These are phyloP conservation scores for Alethe diademata DNA, from an alignment of 2,113 vertebrate genomes.

Conservation along the genomic window DNA sequence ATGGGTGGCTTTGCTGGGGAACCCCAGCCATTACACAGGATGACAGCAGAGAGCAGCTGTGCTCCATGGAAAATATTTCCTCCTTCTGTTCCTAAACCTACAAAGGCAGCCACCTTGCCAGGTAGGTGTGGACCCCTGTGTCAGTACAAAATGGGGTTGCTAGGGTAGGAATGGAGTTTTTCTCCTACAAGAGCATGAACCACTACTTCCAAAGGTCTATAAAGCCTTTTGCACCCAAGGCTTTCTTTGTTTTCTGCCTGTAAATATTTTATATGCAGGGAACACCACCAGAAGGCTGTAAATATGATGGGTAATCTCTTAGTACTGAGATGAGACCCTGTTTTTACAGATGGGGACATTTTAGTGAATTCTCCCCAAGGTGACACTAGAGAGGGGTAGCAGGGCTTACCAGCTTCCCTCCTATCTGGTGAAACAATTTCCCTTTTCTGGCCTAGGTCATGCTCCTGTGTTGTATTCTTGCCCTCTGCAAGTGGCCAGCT, in stretches of 20 bases:
- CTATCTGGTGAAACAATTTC: neutral
- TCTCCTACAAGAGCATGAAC: neutral
- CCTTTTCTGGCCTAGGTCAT: neutral
- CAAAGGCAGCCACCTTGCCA: neutral
- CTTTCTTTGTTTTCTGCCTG: neutral
- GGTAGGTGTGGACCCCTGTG: neutral
- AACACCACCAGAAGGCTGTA: neutral
- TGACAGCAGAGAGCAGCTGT: conserved; percentile 7
- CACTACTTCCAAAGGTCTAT: neutral
- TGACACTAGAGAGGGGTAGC: neutral
- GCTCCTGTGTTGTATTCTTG: neutral
- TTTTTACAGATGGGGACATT: neutral
- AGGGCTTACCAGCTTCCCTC: neutral
- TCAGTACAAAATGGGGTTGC: neutral
- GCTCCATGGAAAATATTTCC: neutral
- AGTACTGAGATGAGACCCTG: neutral
- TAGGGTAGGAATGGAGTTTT: neutral
- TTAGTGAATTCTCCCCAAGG: neutral
- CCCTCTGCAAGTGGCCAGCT: neutral
- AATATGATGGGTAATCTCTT: neutral
- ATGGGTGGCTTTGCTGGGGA: neutral
- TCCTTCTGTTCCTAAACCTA: neutral
- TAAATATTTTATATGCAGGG: neutral
- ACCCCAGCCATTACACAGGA: neutral
- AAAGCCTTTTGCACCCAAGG: neutral